phyloP scores from a whole-genome alignment of 2,797 vertebrate species.

The Echiichthys vipera region DNA sequence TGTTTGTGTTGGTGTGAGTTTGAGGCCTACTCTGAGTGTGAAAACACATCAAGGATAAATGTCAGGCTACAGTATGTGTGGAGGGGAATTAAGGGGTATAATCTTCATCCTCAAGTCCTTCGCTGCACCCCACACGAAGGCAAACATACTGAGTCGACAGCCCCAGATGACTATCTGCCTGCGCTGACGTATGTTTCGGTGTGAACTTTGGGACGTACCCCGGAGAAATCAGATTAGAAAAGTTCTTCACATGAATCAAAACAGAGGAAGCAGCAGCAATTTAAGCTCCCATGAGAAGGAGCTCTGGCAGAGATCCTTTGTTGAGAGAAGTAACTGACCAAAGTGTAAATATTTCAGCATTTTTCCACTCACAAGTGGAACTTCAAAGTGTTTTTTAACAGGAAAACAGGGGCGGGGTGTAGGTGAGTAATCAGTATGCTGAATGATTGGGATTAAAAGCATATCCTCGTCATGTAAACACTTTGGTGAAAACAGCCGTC shows the following conservation, averaged over 20 bases:
- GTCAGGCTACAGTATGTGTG: constrained; percentile 53
- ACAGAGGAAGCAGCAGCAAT: constrained; percentile 58
- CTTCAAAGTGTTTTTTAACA: constrained; percentile 55
- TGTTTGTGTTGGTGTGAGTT: constrained; percentile 44
- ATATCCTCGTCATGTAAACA: constrained; percentile 45
- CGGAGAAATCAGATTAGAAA: constrained; percentile 58
- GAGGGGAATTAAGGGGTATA: constrained; percentile 68
- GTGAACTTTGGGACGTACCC: constrained; percentile 47
- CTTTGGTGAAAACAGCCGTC: constrained; percentile 18
- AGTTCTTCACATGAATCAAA: constrained; percentile 45
- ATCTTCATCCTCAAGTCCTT: constrained; percentile 58
- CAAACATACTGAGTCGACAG: constrained; percentile 16
- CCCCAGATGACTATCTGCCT: constrained; percentile 45
- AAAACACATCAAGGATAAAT: constrained; percentile 70
- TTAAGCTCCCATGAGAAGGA: constrained; percentile 46
- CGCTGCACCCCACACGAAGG: constrained; percentile 36
- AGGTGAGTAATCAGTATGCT: constrained; percentile 50
- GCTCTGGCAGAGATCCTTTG: constrained; percentile 46
- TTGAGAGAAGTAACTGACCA: constrained; percentile 49
- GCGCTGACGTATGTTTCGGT: constrained; percentile 14
- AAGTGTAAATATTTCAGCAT: constrained; percentile 50
- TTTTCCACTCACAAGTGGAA: constrained; percentile 37
- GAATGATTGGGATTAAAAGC: constrained; percentile 57
- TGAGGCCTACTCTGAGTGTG: constrained; percentile 55
- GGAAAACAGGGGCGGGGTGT: constrained; percentile 26